Evolutionary conservation across 2,888 invertebrate species (phyloP).

Genomic region (Xestia c-nigrum): DNA sequence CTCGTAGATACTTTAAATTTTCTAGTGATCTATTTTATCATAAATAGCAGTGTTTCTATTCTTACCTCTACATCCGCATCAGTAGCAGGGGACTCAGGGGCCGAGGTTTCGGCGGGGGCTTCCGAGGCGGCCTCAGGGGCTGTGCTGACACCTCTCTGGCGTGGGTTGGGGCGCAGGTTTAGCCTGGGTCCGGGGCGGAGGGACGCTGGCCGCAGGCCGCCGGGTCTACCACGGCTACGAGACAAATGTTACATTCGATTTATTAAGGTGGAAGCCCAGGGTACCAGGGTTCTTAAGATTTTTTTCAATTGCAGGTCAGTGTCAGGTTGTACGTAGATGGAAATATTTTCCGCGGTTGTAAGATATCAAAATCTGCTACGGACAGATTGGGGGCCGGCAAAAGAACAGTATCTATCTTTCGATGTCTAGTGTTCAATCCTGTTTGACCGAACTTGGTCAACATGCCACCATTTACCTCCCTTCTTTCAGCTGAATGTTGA

Average conservation of each 20-base stretch:
- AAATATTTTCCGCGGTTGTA: too few species aligned
- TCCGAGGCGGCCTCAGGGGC: conserved; percentile 86
- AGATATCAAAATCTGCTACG: too few species aligned
- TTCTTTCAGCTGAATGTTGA: neutral
- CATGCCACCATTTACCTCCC: neutral
- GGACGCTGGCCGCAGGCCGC: conserved; percentile 86
- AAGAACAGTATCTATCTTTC: neutral
- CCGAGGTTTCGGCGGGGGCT: conserved; percentile 83
- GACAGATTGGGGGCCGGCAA: neutral
- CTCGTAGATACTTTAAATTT: neutral
- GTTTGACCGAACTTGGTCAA: neutral
- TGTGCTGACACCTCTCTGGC: conserved; percentile 88
- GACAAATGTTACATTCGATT: neutral
- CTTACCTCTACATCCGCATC: conserved; percentile 83
- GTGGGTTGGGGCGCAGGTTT: conserved; percentile 86
- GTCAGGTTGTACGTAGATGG: too few species aligned
- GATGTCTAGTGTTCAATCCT: neutral
- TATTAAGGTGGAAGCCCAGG: neutral
- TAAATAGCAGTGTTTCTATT: neutral
- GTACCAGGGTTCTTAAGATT: too few species aligned
- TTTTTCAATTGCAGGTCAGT: too few species aligned
- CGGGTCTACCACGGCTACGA: conserved; percentile 83
- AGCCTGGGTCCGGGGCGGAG: conserved; percentile 92
- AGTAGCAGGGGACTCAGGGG: conserved; percentile 80
- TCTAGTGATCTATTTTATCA: neutral